A percentile compares a stretch with the other conserved stretches of the same genome.
These are phyloP conservation scores for Etheostoma perlongum DNA, from an alignment of 2,797 vertebrate genomes.

Conservation along the genomic window DNA sequence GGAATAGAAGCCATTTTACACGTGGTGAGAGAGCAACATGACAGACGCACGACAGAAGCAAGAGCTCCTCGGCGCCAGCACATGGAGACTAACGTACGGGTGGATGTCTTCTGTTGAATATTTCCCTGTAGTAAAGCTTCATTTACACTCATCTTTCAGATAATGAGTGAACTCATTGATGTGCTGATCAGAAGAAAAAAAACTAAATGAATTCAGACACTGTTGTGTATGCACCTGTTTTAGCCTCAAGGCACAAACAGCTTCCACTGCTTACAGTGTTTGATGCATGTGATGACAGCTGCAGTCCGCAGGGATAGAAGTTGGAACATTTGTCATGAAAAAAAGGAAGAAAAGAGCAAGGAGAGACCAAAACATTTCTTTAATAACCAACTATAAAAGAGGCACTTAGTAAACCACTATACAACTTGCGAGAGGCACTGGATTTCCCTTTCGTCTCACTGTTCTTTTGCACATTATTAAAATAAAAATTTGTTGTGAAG, in stretches of 20 bases:
- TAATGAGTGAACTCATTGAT: conserved; percentile 61
- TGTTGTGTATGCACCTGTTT: conserved; percentile 77
- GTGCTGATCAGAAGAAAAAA: conserved; percentile 56
- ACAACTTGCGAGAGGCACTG: conserved; percentile 86
- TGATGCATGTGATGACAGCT: conserved; percentile 75
- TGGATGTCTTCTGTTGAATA: conserved; percentile 60
- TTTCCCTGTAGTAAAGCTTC: conserved; percentile 65
- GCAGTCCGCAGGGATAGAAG: conserved; percentile 67
- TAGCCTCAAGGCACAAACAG: conserved; percentile 65
- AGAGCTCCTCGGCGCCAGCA: conserved; percentile 30
- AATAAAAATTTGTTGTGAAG: conserved; percentile 94
- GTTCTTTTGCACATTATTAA: conserved; percentile 93
- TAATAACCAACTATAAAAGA: conserved; percentile 89
- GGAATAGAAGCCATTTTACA: conserved; percentile 99
- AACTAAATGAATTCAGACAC: conserved; percentile 54
- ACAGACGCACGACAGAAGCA: conserved; percentile 37
- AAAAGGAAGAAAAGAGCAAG: conserved; percentile 71
- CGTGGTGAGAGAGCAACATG: conserved; percentile 91
- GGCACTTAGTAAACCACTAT: conserved; percentile 90
- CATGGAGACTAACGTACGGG: conserved; percentile 42
- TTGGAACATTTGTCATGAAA: conserved; percentile 64
- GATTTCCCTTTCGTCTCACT: conserved; percentile 86
- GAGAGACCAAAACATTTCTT: conserved; percentile 85
- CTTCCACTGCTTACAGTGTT: conserved; percentile 62
- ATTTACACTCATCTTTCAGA: conserved; percentile 60